Base-by-base conservation (phyloP, 2,797 vertebrate species). In the Cirrhinus molitorella region DNA sequence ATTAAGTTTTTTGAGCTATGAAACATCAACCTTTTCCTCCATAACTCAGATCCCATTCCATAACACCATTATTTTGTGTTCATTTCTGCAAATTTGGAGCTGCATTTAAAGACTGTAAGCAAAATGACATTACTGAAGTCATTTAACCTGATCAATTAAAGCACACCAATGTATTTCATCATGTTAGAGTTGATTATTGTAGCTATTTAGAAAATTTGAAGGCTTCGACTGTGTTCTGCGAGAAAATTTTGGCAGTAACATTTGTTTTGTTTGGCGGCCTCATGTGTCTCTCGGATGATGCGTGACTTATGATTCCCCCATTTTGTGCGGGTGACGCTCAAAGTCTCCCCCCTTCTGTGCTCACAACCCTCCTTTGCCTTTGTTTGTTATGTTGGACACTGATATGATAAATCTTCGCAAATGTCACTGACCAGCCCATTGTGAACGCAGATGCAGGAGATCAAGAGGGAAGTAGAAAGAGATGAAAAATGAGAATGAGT, bases 321-420 rank as follows among this genome's bases (percentile, higher is more conserved):
- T 76, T 75, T 59, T 77, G n/a, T 59, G 37, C 28, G 25, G 8
- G 65, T 12, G 53, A 57, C 16, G 55, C 57, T 79, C 63, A 11
- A n/a, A 43, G 19, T 61, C 80, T 34, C 12, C 45, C 40, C 66
- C 71, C 25, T 66, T 4, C 47, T 28, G 25, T 72, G 34, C 28
- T 57, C 21, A 51, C 28, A 10, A 28, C 12, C 57, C 59, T 71
- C 67, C 16, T 55, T 84, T 74, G 51, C 83, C 16, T 74, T 79
- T 79, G 81, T 81, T 82, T 79, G 77, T 78, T 87, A 71, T 88
- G 79, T 87, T 86, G 79, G 81, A 86, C 81, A 71, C 51, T 19
- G 80, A 73, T 65, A 80, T 67, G 84, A 87, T 90, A 86, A 89
- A 83, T 89, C 86, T 85, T 81, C 25, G 61, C 79, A 85, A 87